phyloP scores from a whole-genome alignment of 2,888 invertebrate species.

The Amiota communis region DNA sequence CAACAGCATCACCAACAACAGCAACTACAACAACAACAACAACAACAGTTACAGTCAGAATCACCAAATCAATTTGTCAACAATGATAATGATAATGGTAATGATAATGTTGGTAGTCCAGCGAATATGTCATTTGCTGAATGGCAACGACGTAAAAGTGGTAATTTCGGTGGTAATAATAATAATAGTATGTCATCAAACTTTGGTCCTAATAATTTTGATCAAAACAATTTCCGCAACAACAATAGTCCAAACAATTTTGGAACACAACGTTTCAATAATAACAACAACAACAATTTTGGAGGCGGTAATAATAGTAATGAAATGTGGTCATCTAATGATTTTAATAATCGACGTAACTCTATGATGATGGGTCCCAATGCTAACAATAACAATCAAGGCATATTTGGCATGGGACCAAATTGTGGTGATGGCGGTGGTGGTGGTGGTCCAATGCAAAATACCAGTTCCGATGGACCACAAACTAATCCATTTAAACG shows the following conservation, averaged over 20 bases:
- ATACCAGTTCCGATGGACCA: slow-evolving; percentile 34
- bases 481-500: slow-evolving; percentile 61
- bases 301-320: slow-evolving; percentile 38
- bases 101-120: slow-evolving; percentile 38
- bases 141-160: slow-evolving; percentile 57
- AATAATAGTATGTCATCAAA: neutral
- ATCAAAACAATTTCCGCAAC: slow-evolving; percentile 34
- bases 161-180: neutral
- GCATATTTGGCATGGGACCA: slow-evolving; percentile 40
- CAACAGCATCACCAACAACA: slow-evolving; percentile 37
- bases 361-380: slow-evolving; percentile 30
- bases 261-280: slow-evolving; percentile 16
- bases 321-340: slow-evolving; percentile 25
- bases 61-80: slow-evolving; percentile 31
- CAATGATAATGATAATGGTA: too few relatives aligned
- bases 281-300: neutral
- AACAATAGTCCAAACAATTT: slow-evolving; percentile 32
- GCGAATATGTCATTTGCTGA: slow-evolving; percentile 55
- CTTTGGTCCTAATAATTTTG: slow-evolving; percentile 21
- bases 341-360: slow-evolving; percentile 34
- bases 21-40: slow-evolving; percentile 11
- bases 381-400: slow-evolving; percentile 37
- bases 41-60: neutral
- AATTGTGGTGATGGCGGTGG: neutral
- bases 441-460: neutral